Percentiles rank a stretch among this genome's conserved stretches.
phyloP scores from a whole-genome alignment of 2,888 invertebrate species.

The Ormyrus rosae region DNA sequence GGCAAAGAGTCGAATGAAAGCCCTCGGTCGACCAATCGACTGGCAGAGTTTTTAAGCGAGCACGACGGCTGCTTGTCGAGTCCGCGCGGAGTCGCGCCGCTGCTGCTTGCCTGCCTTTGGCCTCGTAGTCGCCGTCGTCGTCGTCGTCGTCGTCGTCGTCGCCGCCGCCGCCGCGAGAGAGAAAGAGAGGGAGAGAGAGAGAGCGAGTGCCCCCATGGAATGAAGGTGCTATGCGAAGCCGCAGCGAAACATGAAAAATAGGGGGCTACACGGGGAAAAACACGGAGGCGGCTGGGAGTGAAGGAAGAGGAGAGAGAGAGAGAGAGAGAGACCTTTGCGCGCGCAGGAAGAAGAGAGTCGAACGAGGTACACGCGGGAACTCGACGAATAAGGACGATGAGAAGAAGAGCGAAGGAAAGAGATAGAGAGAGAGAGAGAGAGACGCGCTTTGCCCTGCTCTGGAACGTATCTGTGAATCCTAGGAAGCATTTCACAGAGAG shows the following conservation, averaged over 20 bases:
- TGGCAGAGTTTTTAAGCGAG: constrained; percentile 57
- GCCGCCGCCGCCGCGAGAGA: too few relatives aligned
- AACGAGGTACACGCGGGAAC: constrained; percentile 59
- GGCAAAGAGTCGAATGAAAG: constrained; percentile 66
- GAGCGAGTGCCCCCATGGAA: constrained; percentile 56
- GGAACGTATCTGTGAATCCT: constrained; percentile 50
- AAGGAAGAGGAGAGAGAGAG: constrained; percentile 58
- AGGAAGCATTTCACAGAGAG: constrained; percentile 46
- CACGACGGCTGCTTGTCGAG: constrained; percentile 60
- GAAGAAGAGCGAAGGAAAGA: constrained; percentile 47
- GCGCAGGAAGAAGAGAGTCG: constrained; percentile 56
- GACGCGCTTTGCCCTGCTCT: constrained; percentile 15
- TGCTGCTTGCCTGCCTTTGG: constrained; percentile 36
- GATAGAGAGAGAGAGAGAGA: constrained; percentile 57
- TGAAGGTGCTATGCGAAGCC: constrained; percentile 76
- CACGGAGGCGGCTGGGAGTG: constrained; percentile 63
- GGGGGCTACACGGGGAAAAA: constrained; percentile 75
- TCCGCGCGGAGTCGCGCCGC: constrained; percentile 70
- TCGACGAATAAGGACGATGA: constrained; percentile 50
- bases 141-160: neutral
- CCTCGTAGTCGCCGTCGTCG: constrained; percentile 39
- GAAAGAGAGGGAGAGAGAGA: constrained; percentile 47
- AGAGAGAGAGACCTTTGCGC: constrained; percentile 44
- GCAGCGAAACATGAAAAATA: constrained; percentile 76
- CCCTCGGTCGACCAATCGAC: constrained; percentile 63